Evolutionary conservation across 2,888 invertebrate genomes (phyloP).

Genomic region (Idaea biselata): DNA sequence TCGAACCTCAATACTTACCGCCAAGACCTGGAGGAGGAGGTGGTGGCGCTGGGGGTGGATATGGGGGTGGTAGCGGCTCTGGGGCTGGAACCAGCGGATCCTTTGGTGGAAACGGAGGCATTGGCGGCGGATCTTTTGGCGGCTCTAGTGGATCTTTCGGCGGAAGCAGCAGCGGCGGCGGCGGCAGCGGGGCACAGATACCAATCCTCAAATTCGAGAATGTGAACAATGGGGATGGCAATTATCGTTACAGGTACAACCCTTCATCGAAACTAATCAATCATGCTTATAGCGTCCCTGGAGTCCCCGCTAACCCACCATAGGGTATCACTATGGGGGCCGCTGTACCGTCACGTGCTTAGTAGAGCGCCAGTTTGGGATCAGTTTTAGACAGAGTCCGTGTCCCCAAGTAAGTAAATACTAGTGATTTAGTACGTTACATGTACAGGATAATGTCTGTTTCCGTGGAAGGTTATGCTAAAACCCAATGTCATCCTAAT

Average conservation of each 20-base stretch:
- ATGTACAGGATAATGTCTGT: constrained; percentile 55
- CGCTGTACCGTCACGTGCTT: too few relatives aligned
- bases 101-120: constrained; percentile 23
- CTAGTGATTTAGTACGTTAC: too few relatives aligned
- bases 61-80: constrained; percentile 40
- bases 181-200: constrained; percentile 45
- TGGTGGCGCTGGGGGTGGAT: constrained; percentile 32
- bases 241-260: constrained; percentile 82
- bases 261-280: neutral
- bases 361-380: too few relatives aligned
- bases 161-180: constrained; percentile 57
- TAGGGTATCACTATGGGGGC: too few relatives aligned
- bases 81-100: constrained; percentile 42
- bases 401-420: too few relatives aligned
- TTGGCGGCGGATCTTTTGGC: constrained; percentile 37
- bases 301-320: too few relatives aligned
- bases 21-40: constrained; percentile 39
- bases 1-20: constrained; percentile 45
- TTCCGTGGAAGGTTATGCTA: too few relatives aligned
- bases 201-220: constrained; percentile 83
- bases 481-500: too few relatives aligned
- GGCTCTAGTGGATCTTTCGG: constrained; percentile 45
- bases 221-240: constrained; percentile 84
- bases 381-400: too few relatives aligned
- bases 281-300: neutral